phyloP scores from a whole-genome alignment of 2,113 vertebrate species.

The Puntigrus tetrazona region DNA sequence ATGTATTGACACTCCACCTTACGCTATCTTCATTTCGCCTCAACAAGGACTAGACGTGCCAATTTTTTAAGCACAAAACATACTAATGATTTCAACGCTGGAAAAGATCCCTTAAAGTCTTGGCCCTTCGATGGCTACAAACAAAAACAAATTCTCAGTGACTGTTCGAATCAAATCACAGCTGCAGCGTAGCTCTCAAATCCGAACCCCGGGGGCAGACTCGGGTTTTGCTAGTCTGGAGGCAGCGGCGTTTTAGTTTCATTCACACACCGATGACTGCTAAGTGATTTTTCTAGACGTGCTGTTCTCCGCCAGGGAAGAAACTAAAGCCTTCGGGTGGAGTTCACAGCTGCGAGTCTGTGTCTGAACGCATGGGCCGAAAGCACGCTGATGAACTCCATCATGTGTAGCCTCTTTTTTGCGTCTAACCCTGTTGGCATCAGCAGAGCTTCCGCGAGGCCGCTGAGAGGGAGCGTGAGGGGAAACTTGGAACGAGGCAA shows the following conservation, averaged over 20 bases:
- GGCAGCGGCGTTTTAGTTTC: slow-evolving; percentile 8
- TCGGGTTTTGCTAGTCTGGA: slow-evolving; percentile 13
- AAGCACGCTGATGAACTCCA: slow-evolving; percentile 47
- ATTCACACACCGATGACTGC: slow-evolving; percentile 55
- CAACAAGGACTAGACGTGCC: background rate
- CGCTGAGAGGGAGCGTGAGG: slow-evolving; percentile 63
- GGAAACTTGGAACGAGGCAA: slow-evolving; percentile 74
- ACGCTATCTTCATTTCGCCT: background rate
- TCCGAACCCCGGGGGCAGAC: slow-evolving; percentile 1
- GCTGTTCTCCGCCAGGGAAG: slow-evolving; percentile 60
- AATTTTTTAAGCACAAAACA: background rate
- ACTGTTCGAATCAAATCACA: slow-evolving; percentile 18
- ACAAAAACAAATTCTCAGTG: slow-evolving; percentile 15
- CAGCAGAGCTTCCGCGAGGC: slow-evolving; percentile 66
- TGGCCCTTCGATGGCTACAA: background rate
- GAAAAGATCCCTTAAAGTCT: slow-evolving; percentile 6
- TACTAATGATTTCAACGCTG: slow-evolving; percentile 16
- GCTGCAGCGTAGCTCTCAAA: slow-evolving; percentile 1
- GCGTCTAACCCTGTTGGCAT: slow-evolving; percentile 60
- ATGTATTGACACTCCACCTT: background rate
- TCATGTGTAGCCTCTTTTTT: slow-evolving; percentile 51
- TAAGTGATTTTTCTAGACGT: slow-evolving; percentile 69
- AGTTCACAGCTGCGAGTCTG: slow-evolving; percentile 66
- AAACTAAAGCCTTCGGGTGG: slow-evolving; percentile 70
- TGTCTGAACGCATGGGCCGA: slow-evolving; percentile 58